Conservation (phyloP, 2,888 invertebrate species). For the Sinelater perroti region DNA sequence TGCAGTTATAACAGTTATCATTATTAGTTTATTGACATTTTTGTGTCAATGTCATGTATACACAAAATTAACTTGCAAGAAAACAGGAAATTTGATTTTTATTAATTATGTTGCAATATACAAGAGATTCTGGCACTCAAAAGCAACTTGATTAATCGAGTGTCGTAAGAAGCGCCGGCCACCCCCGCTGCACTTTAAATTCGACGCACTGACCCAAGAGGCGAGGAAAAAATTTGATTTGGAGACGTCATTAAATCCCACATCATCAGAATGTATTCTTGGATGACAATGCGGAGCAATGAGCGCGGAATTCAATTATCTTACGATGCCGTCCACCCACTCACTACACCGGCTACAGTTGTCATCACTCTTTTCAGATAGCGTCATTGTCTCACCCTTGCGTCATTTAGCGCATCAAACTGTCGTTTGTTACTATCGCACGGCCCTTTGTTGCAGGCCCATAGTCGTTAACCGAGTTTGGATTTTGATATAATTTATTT, state of each 20-base stretch:
- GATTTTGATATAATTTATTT: slow-evolving; percentile 54
- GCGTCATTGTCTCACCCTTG: slow-evolving; percentile 61
- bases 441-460: slow-evolving; percentile 46
- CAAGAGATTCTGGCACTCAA: no score
- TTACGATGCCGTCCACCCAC: slow-evolving; percentile 46
- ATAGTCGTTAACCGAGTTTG: slow-evolving; percentile 51
- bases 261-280: slow-evolving; percentile 58
- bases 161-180: no score
- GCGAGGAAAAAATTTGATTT: slow-evolving; percentile 46
- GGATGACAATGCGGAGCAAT: slow-evolving; percentile 56
- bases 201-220: not conserved
- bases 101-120: no score
- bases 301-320: slow-evolving; percentile 58
- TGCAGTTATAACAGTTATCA: no score
- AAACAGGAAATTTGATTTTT: no score
- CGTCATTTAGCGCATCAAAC: slow-evolving; percentile 61
- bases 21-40: no score
- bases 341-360: slow-evolving; percentile 51
- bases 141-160: no score
- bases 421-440: slow-evolving; percentile 58
- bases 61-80: no score
- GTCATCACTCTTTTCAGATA: slow-evolving; percentile 60
- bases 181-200: not conserved
- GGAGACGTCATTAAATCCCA: slow-evolving; percentile 54
- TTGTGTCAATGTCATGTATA: no score